Conservation (phyloP, 2,888 invertebrate genomes). For the Orthosia gracilis region DNA sequence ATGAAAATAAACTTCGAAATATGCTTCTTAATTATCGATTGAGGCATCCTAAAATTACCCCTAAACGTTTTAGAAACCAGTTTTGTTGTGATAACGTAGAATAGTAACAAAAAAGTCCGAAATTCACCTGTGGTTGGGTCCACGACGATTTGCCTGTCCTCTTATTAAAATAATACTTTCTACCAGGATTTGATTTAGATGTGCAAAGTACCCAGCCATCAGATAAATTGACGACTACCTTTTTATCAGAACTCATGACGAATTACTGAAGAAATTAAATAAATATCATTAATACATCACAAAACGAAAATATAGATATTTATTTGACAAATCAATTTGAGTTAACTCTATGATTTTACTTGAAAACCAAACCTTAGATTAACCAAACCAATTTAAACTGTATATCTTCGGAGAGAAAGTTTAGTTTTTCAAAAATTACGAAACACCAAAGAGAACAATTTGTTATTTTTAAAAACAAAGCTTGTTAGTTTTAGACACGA, state of each 20-base stretch:
- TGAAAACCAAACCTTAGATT: conserved; percentile 37
- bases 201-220: conserved; percentile 87
- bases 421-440: conserved; percentile 4
- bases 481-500: neutral
- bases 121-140: conserved; percentile 86
- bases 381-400: conserved; percentile 8
- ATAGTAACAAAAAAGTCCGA: conserved; percentile 68
- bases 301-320: conserved; percentile 68
- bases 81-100: conserved; percentile 28
- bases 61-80: conserved; percentile 38
- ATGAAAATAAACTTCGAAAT: conserved; percentile 18
- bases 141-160: conserved; percentile 88
- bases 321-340: conserved; percentile 75
- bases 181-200: conserved; percentile 86
- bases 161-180: conserved; percentile 88
- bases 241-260: conserved; percentile 83
- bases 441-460: conserved; percentile 26
- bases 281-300: conserved; percentile 70
- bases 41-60: neutral
- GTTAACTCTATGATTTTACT: conserved; percentile 65
- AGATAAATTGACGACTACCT: conserved; percentile 84
- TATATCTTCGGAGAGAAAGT: rapidly evolving
- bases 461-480: conserved; percentile 10
- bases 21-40: neutral
- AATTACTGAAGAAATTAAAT: conserved; percentile 66